phyloP scores from a whole-genome alignment of 1,140 invertebrate genomes.

The Brachionus koreanus region DNA sequence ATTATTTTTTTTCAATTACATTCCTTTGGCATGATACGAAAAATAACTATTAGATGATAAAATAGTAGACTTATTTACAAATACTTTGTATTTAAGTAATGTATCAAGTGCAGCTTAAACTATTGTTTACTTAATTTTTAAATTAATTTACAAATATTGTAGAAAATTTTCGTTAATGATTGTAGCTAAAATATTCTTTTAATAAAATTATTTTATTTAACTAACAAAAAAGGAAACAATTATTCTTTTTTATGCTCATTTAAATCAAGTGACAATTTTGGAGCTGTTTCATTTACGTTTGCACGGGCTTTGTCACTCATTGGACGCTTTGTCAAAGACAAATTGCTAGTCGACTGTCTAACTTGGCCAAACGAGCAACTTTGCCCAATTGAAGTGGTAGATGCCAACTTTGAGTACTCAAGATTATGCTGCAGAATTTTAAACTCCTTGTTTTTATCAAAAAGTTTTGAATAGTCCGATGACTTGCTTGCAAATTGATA shows the following conservation, averaged over 20 bases:
- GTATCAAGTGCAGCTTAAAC: too few species aligned
- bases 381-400: background rate
- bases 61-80: too few species aligned
- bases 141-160: background rate
- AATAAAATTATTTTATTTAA: background rate
- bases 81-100: too few species aligned
- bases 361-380: background rate
- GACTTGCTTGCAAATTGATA: background rate
- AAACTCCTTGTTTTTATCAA: background rate
- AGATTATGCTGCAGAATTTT: background rate
- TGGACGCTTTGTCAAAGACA: background rate
- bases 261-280: background rate
- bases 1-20: too few species aligned
- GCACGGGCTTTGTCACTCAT: background rate
- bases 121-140: too few species aligned
- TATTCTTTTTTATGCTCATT: slow-evolving; percentile 6
- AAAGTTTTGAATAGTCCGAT: background rate
- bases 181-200: background rate
- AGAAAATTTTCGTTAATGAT: too few species aligned
- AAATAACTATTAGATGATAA: too few species aligned
- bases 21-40: too few species aligned
- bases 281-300: background rate
- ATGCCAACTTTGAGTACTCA: background rate
- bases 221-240: background rate
- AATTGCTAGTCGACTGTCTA: background rate